Evolutionary conservation across 2,888 invertebrate genomes (phyloP), one percentile per base, ranked within the genome.

Genomic region (Caenorhabditis panamensis): DNA sequence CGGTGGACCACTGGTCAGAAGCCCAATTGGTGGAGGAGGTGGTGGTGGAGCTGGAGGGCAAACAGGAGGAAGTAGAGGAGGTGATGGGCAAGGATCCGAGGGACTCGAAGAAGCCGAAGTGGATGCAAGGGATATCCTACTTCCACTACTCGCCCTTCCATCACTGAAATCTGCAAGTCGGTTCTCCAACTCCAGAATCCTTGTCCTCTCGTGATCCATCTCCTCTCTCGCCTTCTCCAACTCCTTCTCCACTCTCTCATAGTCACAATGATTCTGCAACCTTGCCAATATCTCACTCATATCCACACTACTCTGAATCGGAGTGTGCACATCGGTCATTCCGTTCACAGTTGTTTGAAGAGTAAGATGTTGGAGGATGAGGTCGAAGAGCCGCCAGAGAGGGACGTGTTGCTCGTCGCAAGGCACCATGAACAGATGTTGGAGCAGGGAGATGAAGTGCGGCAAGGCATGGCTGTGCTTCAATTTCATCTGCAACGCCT

Each of bases 371-470:
- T 98, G 97, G 22, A 95, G 94, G 79, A 98, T 95, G 82, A 97
- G 94, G 92, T 97, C 97, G 91, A 97, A 94, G 69, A 98, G 93
- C 41, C 96, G 92, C 97, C 97, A 98, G 91, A 96, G 95, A 89
- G 96, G 96, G 0, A 95, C 94, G 91, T 95, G 94, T 83, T 95
- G 95, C 91, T 95, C 95, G 88, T 96, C 95, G 92, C 95, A 95
- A 94, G 92, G 18, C 24, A 96, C 91, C 82, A 96, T 92, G 22
- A 97, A 92, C 69, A 96, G 94, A 90, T 97, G 97, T 89, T 96
- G 94, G 82, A 98, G 92, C 84, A 97, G 92, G 0, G 96, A 96
- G 82, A 96, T 92, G 82, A 98, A 93, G 92, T 97, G 96, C 1
- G 96, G 95, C 92, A 96, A 96, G 1, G 96, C 96, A 22, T 95